Percentiles rank a stretch among this genome's conserved stretches.
These are phyloP conservation scores for Hirundo rustica DNA, from an alignment of 2,797 vertebrate species.

Conservation along the genomic window DNA sequence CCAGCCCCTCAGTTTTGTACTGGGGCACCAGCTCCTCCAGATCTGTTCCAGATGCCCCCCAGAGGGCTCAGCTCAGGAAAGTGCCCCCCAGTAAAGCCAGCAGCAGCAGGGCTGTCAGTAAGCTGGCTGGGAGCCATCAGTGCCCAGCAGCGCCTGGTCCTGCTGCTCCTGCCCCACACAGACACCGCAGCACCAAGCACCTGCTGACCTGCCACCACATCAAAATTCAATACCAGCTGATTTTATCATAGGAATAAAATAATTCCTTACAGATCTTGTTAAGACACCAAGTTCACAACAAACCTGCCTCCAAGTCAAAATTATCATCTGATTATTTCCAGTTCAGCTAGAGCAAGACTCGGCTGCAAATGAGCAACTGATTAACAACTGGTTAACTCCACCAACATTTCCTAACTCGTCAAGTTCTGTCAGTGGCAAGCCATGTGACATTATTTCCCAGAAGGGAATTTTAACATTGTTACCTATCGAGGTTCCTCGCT, in stretches of 20 bases:
- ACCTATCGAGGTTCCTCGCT: not conserved
- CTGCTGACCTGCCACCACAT: not conserved
- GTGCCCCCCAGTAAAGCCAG: fast-evolving
- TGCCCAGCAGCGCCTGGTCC: fast-evolving
- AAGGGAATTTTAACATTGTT: not conserved
- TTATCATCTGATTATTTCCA: not conserved
- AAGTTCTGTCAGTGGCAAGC: not conserved
- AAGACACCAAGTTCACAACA: not conserved
- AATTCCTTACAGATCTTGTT: not conserved
- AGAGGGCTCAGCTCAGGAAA: not conserved
- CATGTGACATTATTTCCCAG: constrained; percentile 35
- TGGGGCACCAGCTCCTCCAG: not conserved
- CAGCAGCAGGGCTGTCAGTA: not conserved
- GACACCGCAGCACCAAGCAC: fast-evolving
- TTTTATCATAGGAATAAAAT: not conserved
- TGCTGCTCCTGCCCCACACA: not conserved
- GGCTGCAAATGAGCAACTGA: not conserved
- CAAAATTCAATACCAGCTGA: fast-evolving
- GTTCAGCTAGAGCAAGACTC: not conserved
- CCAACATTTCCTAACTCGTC: not conserved
- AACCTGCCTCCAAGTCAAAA: not conserved
- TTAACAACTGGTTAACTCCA: constrained; percentile 33
- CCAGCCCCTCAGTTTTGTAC: not conserved
- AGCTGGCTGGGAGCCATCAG: fast-evolving
- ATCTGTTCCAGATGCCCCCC: not conserved